Evolutionary conservation across 2,888 invertebrate species (phyloP), one percentile per base, ranked within the genome.

Genomic region (Euplagia quadripunctaria): DNA sequence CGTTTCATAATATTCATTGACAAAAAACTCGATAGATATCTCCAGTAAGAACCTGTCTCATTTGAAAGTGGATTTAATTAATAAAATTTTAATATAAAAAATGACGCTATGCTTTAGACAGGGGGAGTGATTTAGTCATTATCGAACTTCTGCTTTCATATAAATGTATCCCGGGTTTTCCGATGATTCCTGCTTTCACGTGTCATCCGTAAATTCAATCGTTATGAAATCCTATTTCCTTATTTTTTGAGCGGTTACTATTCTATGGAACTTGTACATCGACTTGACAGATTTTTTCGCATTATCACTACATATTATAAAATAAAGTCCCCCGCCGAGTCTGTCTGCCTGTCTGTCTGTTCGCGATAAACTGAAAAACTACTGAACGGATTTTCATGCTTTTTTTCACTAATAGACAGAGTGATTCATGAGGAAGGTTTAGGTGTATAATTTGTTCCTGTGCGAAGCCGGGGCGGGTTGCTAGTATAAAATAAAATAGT

Each of bases 1-100:
- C 76, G 58, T 90, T 89, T 88, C 88, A 86, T 88, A 90, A 89
- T 82, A 85, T 85, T 87, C 91, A 90, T 90, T 91, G 88, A 90
- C 86, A 87, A 89, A 87, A 88, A 88, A 70, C 72, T 81, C 68
- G 76, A 78, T 83, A 76, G 68, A 72, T 79, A 71, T 73, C 73
- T 81, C 52, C 66, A 46, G 64, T 72, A 75, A 72, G 61, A 72
- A 72, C 70, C 73, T 79, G 77, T 64, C 71, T 68, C 61, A 66
- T 82, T 81, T 79, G 77, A 77, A 83, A 80, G 76, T 72, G 55
- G 61, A 31, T 61, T 61, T 61, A 31, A 68, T 52, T 64, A 64
- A 20, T 31, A 51, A 46, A 61, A 61, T 31, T 11, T 4, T 61
- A 61, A 20, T 61, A 20, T n/a, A 11, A 31, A 31, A 1, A 8